Conservation (phyloP, 2,888 invertebrate genomes). For the Pasiphila rectangulata region DNA sequence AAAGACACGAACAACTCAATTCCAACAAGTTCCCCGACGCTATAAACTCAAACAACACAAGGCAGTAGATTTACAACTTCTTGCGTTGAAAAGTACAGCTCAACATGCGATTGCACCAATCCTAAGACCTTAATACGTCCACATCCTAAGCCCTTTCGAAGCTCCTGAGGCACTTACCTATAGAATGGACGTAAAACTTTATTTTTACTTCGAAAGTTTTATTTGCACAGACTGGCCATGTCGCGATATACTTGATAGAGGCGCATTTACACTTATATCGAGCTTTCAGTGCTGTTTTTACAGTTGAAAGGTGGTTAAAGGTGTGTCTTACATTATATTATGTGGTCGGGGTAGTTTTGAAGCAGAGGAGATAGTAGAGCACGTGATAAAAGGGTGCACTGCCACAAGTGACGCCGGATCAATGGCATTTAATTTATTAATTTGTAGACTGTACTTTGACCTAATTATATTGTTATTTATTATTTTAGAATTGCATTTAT, state of each 20-base stretch:
- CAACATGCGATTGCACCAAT: slow-evolving; percentile 1
- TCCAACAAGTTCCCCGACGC: no score
- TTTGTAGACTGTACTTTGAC: no score
- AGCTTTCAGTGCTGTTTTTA: no score
- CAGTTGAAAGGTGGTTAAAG: no score
- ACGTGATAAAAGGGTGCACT: no score
- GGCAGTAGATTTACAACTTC: neutral
- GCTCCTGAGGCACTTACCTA: slow-evolving; percentile 24
- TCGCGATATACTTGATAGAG: slow-evolving; percentile 12
- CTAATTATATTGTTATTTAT: no score
- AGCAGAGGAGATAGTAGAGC: no score
- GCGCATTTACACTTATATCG: neutral
- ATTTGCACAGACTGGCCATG: slow-evolving; percentile 23
- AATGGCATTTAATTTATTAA: no score
- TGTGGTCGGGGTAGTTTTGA: no score
- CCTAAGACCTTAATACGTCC: slow-evolving; percentile 21
- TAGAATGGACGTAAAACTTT: slow-evolving; percentile 32
- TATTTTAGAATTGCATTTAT: no score
- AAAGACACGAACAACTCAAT: neutral
- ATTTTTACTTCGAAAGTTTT: slow-evolving; percentile 30
- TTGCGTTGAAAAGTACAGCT: neutral
- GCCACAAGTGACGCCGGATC: no score
- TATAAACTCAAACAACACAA: neutral
- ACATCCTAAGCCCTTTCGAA: slow-evolving; percentile 16
- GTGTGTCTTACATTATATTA: no score